Evolutionary conservation across 2,888 invertebrate species (phyloP).

Genomic region (Alsophila aescularia): DNA sequence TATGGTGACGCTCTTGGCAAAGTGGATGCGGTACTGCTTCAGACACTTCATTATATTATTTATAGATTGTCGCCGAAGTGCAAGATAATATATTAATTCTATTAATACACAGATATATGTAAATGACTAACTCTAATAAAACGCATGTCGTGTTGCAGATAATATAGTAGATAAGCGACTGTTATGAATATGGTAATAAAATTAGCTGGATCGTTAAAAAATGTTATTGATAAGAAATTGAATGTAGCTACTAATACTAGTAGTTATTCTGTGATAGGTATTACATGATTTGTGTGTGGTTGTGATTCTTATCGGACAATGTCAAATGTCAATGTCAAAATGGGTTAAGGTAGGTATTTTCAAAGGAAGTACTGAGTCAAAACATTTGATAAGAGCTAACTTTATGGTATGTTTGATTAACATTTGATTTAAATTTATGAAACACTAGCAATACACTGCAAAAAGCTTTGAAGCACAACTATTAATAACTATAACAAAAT

Average conservation of each 20-base stretch:
- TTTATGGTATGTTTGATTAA: no score
- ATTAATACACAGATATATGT: slow-evolving; percentile 8
- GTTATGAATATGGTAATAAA: background rate
- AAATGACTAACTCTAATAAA: slow-evolving; percentile 15
- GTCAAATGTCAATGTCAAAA: no score
- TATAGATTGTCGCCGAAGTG: slow-evolving; percentile 43
- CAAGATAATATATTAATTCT: slow-evolving; percentile 3
- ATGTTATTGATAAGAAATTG: background rate
- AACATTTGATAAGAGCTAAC: background rate
- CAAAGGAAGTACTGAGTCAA: no score
- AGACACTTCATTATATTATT: slow-evolving; percentile 30
- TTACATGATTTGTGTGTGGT: no score
- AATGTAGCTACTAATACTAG: background rate
- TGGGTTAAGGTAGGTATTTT: no score
- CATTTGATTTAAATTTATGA: no score
- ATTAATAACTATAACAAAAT: no score
- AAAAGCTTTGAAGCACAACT: no score
- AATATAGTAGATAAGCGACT: slow-evolving; percentile 8
- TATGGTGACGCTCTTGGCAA: slow-evolving; percentile 49
- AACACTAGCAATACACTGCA: no score
- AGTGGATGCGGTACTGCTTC: background rate
- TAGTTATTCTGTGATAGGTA: background rate
- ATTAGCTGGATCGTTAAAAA: slow-evolving; percentile 1
- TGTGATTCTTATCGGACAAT: no score
- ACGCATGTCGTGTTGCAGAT: slow-evolving; percentile 13